phyloP scores from a whole-genome alignment of 2,113 vertebrate species.

The Tautogolabrus adspersus region DNA sequence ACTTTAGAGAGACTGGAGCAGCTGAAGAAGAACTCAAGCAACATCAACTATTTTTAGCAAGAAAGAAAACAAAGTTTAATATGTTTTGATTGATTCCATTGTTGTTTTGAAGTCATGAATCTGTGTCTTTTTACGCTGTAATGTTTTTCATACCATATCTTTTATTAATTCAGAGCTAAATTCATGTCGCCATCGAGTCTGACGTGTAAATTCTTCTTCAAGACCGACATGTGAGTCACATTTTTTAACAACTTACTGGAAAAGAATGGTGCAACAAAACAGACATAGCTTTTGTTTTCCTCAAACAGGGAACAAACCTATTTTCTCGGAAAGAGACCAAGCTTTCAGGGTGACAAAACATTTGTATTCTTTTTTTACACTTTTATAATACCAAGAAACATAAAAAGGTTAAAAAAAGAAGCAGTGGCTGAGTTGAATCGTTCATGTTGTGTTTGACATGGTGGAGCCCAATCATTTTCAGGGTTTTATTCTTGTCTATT shows the following conservation, averaged over 20 bases:
- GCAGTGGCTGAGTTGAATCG: not conserved
- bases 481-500: not conserved
- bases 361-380: not conserved
- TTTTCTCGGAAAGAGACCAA: not conserved
- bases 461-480: not conserved
- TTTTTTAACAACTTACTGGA: conserved; percentile 62
- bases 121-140: not conserved
- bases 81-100: not conserved
- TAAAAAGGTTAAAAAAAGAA: not conserved
- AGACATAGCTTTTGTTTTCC: conserved; percentile 37
- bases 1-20: not conserved
- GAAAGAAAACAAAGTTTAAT: not conserved
- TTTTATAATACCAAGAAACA: not conserved
- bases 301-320: not conserved
- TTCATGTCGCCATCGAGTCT: not conserved
- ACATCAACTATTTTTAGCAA: not conserved
- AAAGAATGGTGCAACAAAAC: conserved; percentile 42
- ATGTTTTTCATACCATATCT: not conserved
- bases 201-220: not conserved
- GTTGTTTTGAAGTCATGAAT: conserved; percentile 1
- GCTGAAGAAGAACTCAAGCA: not conserved
- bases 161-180: not conserved
- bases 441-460: not conserved
- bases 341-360: not conserved
- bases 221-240: conserved; percentile 60